Evolutionary conservation across 2,888 invertebrate species (phyloP), one percentile per base, ranked within the genome.

Genomic region (Peribatodes rhomboidaria): DNA sequence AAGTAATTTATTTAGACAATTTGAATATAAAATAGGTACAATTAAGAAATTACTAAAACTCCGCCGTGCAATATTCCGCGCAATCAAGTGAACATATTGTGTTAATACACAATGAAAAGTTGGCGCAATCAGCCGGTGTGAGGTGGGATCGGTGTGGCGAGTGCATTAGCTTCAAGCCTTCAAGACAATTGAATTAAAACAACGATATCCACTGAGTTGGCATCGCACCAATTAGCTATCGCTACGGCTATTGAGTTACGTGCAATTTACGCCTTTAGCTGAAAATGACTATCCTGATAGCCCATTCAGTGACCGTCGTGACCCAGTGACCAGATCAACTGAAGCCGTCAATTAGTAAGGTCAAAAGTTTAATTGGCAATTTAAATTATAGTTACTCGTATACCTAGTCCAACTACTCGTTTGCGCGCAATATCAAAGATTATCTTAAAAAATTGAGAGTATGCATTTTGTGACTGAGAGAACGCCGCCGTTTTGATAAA

Each of bases 151-250:
- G 77, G 76, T 73, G 76, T 71, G 76, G 73, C 74, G 73, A 83
- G 82, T 84, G 82, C 86, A 86, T 87, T 86, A 85, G 84, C 81
- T 77, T 72, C 79, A 74, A 83, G 80, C 82, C 80, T 77, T 72
- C 78, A 77, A 83, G 81, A 83, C 82, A 85, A 89, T 88, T 82
- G 83, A 84, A 86, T 89, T 89, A 86, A 87, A 86, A 85, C 85
- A 87, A 84, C 81, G 85, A 83, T 86, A 86, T 82, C 83, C 78
- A 75, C 74, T 72, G 80, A 85, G 80, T 84, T 91, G 90, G 89
- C 91, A 84, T 84, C 78, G 81, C 78, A 90, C 90, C 90, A 91
- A 89, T 88, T 87, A 88, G 78, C 82, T 76, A 82, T 81, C 79
- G 83, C 77, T 76, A 72, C 75, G 74, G 76, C 80, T 84, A 84